These are phyloP conservation scores for Rousettus madagascariensis DNA, from an alignment of 2,797 vertebrate species.

Conservation along the genomic window DNA sequence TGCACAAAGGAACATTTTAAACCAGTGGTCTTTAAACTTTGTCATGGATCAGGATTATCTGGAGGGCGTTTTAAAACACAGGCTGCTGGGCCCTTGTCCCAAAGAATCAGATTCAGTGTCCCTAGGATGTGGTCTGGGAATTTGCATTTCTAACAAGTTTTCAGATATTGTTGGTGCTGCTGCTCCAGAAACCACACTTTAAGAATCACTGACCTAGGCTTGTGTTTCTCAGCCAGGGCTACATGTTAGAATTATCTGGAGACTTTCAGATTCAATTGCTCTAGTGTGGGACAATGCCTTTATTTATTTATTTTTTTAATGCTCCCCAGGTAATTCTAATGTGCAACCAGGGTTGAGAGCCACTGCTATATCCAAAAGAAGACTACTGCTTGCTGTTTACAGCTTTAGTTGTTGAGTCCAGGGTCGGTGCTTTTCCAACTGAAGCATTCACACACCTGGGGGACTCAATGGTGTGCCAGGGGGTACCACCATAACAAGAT, in stretches of 20 bases:
- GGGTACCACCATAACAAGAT: neutral
- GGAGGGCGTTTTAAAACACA: neutral
- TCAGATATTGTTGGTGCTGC: neutral
- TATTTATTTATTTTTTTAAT: neutral
- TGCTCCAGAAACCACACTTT: neutral
- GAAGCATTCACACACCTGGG: rapidly evolving
- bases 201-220: neutral
- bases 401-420: neutral
- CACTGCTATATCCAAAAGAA: neutral
- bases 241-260: neutral
- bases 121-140: neutral
- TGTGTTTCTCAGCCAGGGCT: neutral
- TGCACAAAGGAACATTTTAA: neutral
- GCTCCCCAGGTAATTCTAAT: neutral
- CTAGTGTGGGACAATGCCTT: neutral
- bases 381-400: neutral
- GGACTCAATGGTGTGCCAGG: no score
- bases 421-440: neutral
- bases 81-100: neutral
- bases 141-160: neutral
- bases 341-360: neutral
- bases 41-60: neutral
- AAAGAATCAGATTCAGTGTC: neutral
- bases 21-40: neutral
- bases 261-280: neutral